Base-by-base conservation (phyloP, 2,888 invertebrate genomes). In the Pterostichus niger region DNA sequence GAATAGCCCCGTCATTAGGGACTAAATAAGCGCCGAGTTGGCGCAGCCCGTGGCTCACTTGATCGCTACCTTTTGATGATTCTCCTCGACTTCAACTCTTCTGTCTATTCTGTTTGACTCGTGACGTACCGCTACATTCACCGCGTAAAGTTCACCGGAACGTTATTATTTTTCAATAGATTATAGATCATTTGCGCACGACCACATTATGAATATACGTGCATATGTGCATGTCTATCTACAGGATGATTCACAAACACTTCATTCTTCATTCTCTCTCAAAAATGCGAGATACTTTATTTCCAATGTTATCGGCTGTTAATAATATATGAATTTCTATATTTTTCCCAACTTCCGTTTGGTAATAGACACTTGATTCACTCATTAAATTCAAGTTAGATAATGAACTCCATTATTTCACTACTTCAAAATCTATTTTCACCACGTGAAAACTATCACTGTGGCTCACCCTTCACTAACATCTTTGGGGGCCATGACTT, bases 161-260 rank as follows among this genome's bases (percentile, higher is more conserved):
- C 77, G 77, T 77, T 35, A 59, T 24, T 44, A 54, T 77, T 77
- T 77, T 77, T 54, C 54, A 77, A 77, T 77, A 59, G 77, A 59
- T 77, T 76, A 76, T 76, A 76, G 76, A 76, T 76, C 76, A 73
- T 73, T 76, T 76, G 76, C 44, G 77, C 56, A 71, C 68, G 68
- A 71, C 68, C 44, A 71, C 68, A 71, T 71, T 71, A 71, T 17
- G 44, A 17, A 9, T 15, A 13, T 71, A 71, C 68, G 68, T 71
- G 68, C 44, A 71, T 44, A 71, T 71, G 68, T 64, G 35, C 11
- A n/a, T 5, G 15, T 0, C 40, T 33, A 64, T 71, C 15, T 71
- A 71, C 44, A 71, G 46, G 40, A 10, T 6, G 68, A 40, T 71
- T 40, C 68, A 35, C 64, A 31, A 4, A 40, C 52, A 11, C 52